Base-by-base conservation (phyloP, 2,797 vertebrate genomes). In the Lacerta agilis region DNA sequence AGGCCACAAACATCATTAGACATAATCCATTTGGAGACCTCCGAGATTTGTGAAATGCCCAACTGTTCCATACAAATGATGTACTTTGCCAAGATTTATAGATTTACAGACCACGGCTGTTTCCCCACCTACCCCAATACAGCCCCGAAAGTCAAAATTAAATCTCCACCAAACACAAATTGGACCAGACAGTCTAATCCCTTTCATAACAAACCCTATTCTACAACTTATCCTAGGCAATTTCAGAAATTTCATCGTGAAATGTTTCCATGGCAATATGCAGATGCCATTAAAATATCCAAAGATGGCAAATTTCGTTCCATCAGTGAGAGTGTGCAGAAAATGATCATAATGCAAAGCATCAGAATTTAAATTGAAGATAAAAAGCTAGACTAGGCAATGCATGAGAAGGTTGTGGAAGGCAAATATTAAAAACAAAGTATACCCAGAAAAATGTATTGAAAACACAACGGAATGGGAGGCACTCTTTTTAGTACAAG, bases 131-230 rank as follows among this genome's bases (percentile, higher is more conserved):
- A 29, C 66, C 17, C 13, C 33, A 29, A 66, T 2, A 45, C 9
- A 45, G 15, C 5, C 36, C 41, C 69, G 33, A 86, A 77, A 25
- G 36, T 13, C 33, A 27, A 58, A 82, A 85, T 75, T 61, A 58
- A 83, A 29, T 75, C 36, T 61, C 2, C 66, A 43, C 41, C 64
- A 45, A 67, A 15, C 27, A 49, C 41, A 82, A 86, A 82, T 82
- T 77, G 78, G 77, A 86, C 64, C 58, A 86, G 88, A 61, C 64
- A 89, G 23, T 82, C 38, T 71, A 77, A 86, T 89, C 38, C 29
- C 64, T 69, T 76, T 61, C n/a, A 58, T 23, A 76, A 66, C 58
- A 73, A 78, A n/a, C 27, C 33, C 8, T 69, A 80, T 64, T 81
- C 83, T 67, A 77, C 18, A 71, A 85, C 36, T 82, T 76, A 82